Base-by-base conservation (phyloP, 2,113 vertebrate genomes). In the Menura novaehollandiae region DNA sequence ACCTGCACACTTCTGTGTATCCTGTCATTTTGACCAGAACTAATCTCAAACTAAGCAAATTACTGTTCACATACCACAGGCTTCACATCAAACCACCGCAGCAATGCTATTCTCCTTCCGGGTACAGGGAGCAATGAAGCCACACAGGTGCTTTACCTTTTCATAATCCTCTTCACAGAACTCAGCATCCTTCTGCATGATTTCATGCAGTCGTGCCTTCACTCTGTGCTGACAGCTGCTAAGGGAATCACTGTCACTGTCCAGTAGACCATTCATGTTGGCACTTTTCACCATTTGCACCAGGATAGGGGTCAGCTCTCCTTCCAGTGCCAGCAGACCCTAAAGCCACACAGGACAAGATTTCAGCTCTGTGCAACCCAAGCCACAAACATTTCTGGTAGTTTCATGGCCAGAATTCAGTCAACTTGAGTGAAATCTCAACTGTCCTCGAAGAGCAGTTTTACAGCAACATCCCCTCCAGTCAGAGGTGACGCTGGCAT, bases 251-350 rank as follows among this genome's bases (percentile, higher is more conserved):
- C 99, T 98, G 96, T 99, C 99, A 9, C 99, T 99, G 98, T 99
- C 99, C 96, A 99, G 98, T 43, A 99, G 98, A 33, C 99, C 99
- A 2, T 99, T 99, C 99, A 99, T 99, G 96, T 99, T 99, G 96
- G 99, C 99, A 55, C 99, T 99, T 97, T 99, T 99, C 87, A 99
- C 99, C 99, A 99, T 99, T 98, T 99, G 99, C 74, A 99, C 99
- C 97, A 99, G 97, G 97, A 99, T 99, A 69, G 99, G 99, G 2
- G 99, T 99, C 93, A 99, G 98, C 97, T 99, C 99, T 5, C 99
- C 99, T 97, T 99, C 99, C 94, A 99, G 96, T 43, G 99, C 99
- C 97, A 99, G 97, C 86, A 99, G 97, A 35, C 99, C 99, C 99
- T 99, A 97, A 69, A 82, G 35, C 39, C 82, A 88, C n/a, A 84